Conservation (phyloP, 2,113 vertebrate species). For the Cryptotis parvus region DNA sequence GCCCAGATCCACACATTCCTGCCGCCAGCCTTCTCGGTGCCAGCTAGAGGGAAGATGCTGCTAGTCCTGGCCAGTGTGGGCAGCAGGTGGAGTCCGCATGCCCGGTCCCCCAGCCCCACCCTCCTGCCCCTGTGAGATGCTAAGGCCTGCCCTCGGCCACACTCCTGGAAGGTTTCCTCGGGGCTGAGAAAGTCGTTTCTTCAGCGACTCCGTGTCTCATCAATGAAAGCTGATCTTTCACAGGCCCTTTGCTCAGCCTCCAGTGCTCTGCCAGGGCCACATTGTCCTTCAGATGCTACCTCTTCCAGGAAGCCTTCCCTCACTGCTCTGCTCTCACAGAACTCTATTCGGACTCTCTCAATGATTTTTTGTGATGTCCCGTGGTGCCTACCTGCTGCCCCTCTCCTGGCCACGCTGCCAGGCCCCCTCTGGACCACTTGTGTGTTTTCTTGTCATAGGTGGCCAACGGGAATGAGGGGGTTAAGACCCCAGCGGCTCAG, state of each 20-base stretch:
- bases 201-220: too few species aligned
- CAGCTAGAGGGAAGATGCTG: too few species aligned
- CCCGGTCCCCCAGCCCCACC: too few species aligned
- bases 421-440: neutral
- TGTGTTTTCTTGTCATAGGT: neutral
- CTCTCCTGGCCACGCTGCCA: neutral
- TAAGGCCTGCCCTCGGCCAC: too few species aligned
- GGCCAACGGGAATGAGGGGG: neutral
- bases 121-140: too few species aligned
- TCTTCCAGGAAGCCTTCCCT: neutral
- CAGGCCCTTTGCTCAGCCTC: too few species aligned
- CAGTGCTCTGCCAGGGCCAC: too few species aligned
- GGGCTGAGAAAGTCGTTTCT: too few species aligned
- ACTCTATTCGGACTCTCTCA: neutral
- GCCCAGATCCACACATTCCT: neutral
- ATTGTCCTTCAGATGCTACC: neutral
- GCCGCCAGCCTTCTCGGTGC: neutral
- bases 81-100: neutral
- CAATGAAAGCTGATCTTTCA: too few species aligned
- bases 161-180: too few species aligned
- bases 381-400: neutral
- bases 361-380: neutral
- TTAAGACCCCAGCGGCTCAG: neutral
- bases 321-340: neutral
- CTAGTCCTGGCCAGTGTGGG: too few species aligned